Evolutionary conservation across 2,113 vertebrate species (phyloP).

Genomic region (Empidonax alnorum): DNA sequence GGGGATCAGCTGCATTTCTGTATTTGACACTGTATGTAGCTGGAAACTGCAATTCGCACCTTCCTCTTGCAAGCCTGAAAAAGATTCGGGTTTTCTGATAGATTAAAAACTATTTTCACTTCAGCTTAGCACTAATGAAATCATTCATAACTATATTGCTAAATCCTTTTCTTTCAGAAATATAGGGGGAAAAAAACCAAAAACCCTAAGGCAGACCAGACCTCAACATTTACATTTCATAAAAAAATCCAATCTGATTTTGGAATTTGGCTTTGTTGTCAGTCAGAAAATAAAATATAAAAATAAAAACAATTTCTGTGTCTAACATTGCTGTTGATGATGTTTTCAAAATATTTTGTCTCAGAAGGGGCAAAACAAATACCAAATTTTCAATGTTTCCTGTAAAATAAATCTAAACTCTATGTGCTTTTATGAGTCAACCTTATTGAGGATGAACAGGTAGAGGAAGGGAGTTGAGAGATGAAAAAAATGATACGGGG

Average conservation of each 20-base stretch:
- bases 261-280: conserved; percentile 66
- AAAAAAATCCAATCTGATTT: conserved; percentile 61
- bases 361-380: conserved; percentile 54
- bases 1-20: neutral
- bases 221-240: conserved; percentile 63
- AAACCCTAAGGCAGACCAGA: conserved; percentile 71
- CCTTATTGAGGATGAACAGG: neutral
- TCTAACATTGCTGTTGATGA: conserved; percentile 56
- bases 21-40: neutral
- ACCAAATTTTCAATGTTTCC: conserved; percentile 31
- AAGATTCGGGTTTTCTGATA: conserved; percentile 24
- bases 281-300: conserved; percentile 61
- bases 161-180: conserved; percentile 43
- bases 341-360: conserved; percentile 71
- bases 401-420: conserved; percentile 4
- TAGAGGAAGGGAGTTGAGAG: neutral
- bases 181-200: conserved; percentile 59
- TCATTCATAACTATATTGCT: conserved; percentile 35
- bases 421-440: neutral
- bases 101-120: conserved; percentile 43
- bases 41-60: conserved; percentile 28
- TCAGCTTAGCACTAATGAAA: conserved; percentile 46
- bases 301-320: conserved; percentile 62
- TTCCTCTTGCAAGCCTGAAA: conserved; percentile 17
- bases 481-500: neutral